These are phyloP conservation scores for Plectropomus leopardus DNA, from an alignment of 2,113 vertebrate species.

Conservation along the genomic window DNA sequence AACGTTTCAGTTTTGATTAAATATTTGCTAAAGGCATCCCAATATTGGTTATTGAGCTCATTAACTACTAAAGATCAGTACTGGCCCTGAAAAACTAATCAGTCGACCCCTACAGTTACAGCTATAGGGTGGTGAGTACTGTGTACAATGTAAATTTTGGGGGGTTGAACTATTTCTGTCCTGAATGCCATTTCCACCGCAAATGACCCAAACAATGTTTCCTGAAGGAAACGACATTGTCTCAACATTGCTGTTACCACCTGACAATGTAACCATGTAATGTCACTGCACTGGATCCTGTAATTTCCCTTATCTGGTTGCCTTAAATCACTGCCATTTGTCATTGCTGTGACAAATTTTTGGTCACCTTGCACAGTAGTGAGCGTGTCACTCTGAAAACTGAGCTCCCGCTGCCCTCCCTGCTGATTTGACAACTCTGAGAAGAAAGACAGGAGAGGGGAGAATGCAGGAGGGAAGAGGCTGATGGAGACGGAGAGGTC, in stretches of 20 bases:
- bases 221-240: not conserved
- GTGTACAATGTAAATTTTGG: too few relatives aligned
- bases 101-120: too few relatives aligned
- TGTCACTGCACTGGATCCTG: not conserved
- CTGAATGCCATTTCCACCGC: too few relatives aligned
- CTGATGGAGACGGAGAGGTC: constrained; percentile 63
- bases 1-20: too few relatives aligned
- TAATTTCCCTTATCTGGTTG: constrained; percentile 15
- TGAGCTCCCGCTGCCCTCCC: constrained; percentile 12
- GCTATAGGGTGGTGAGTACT: too few relatives aligned
- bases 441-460: constrained; percentile 34
- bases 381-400: not conserved
- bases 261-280: not conserved
- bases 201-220: not conserved
- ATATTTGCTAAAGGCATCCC: too few relatives aligned
- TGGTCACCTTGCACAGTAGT: not conserved
- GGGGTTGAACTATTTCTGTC: too few relatives aligned
- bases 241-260: not conserved
- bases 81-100: too few relatives aligned
- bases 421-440: constrained; percentile 52
- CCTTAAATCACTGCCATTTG: constrained; percentile 13
- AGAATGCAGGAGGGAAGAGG: constrained; percentile 29
- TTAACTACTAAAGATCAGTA: too few relatives aligned
- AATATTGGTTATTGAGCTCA: too few relatives aligned
- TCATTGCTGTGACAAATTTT: constrained; percentile 14